These are phyloP conservation scores for Protonibea diacanthus DNA, from an alignment of 2,797 vertebrate genomes.

Conservation along the genomic window DNA sequence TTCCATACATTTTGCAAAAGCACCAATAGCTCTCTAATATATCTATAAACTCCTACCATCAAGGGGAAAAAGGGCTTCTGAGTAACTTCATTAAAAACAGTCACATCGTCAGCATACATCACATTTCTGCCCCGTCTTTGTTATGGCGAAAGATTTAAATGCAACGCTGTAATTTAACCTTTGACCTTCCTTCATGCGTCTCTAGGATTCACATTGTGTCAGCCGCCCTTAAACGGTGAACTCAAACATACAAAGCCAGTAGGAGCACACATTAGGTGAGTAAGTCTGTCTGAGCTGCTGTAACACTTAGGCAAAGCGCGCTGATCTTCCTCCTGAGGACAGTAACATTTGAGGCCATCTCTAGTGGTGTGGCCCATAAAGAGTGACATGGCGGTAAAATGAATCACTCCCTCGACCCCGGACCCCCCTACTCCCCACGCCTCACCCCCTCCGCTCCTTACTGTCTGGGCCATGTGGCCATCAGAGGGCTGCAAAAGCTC, in stretches of 20 bases:
- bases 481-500: slow-evolving; percentile 79
- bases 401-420: slow-evolving; percentile 75
- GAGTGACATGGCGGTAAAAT: slow-evolving; percentile 81
- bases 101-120: no score
- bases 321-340: slow-evolving; percentile 83
- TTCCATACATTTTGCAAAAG: no score
- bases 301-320: slow-evolving; percentile 76
- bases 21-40: no score
- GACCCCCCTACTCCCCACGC: slow-evolving; percentile 9
- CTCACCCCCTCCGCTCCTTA: slow-evolving; percentile 31
- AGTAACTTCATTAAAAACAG: no score
- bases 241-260: slow-evolving; percentile 35
- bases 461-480: slow-evolving; percentile 69
- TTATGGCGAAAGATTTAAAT: slow-evolving; percentile 23
- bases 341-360: slow-evolving; percentile 80
- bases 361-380: slow-evolving; percentile 80
- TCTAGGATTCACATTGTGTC: slow-evolving; percentile 2
- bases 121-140: not conserved
- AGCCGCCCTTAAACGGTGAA: slow-evolving; percentile 34
- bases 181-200: slow-evolving; percentile 15
- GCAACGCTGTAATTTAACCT: slow-evolving; percentile 30
- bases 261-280: slow-evolving; percentile 32
- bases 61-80: no score
- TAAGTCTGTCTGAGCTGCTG: slow-evolving; percentile 56
- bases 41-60: no score